Evolutionary conservation across 2,888 invertebrate species (phyloP).

Genomic region (Stenodera caucasica): DNA sequence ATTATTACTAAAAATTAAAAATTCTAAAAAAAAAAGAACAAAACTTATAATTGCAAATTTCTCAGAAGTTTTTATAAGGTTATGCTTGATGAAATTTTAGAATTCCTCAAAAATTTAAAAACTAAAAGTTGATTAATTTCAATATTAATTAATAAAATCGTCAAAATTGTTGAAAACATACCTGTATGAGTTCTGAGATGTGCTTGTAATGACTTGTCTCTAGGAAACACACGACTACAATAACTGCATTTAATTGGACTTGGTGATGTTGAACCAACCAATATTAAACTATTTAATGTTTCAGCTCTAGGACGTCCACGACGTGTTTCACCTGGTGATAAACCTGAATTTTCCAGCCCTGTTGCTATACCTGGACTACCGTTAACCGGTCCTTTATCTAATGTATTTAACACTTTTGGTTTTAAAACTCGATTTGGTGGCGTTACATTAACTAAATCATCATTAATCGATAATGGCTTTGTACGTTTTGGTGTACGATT

Average conservation of each 20-base stretch:
- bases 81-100: background rate
- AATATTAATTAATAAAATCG: constrained; percentile 30
- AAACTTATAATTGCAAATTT: background rate
- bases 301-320: constrained; percentile 74
- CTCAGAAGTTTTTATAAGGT: constrained; percentile 17
- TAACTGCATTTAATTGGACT: constrained; percentile 71
- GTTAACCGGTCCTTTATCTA: constrained; percentile 46
- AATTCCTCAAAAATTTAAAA: constrained; percentile 31
- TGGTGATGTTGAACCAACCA: constrained; percentile 69
- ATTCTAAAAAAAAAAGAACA: background rate
- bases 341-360: constrained; percentile 33
- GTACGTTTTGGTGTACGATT: constrained; percentile 45
- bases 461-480: constrained; percentile 37
- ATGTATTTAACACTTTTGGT: constrained; percentile 40
- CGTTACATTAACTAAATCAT: constrained; percentile 41
- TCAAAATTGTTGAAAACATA: constrained; percentile 36
- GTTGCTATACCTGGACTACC: constrained; percentile 40
- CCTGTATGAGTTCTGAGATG: constrained; percentile 68
- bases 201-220: constrained; percentile 75
- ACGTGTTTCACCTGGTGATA: constrained; percentile 55
- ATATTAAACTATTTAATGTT: constrained; percentile 67
- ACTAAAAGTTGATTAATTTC: constrained; percentile 37
- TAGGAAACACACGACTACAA: constrained; percentile 73
- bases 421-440: constrained; percentile 43
- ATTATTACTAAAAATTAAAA: constrained; percentile 16